These are phyloP conservation scores for Coendou prehensilis DNA, from an alignment of 2,797 vertebrate species.

Conservation along the genomic window DNA sequence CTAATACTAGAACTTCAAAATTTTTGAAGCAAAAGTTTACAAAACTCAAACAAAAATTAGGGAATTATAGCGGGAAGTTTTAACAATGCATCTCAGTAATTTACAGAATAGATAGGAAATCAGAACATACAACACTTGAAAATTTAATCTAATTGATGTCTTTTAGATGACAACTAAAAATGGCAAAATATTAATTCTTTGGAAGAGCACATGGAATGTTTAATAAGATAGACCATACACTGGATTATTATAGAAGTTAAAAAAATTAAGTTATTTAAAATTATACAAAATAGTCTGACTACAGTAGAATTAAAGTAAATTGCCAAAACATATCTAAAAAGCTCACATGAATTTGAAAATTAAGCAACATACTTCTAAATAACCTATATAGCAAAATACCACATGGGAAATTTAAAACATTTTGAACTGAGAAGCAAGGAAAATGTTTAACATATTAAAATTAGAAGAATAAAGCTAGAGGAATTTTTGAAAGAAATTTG, in stretches of 20 bases:
- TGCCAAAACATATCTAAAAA: neutral
- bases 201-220: neutral
- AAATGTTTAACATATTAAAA: neutral
- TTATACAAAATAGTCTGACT: neutral
- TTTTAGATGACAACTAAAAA: neutral
- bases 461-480: neutral
- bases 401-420: neutral
- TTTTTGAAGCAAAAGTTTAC: neutral
- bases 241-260: neutral
- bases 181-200: neutral
- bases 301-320: neutral
- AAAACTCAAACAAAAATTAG: neutral
- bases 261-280: neutral
- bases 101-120: neutral
- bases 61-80: neutral
- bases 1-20: neutral
- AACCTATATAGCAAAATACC: neutral
- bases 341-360: neutral
- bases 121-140: neutral
- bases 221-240: neutral
- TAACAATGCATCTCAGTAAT: neutral
- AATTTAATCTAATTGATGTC: neutral
- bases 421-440: neutral
- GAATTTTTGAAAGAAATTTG: neutral
- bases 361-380: neutral